Conservation (phyloP, 2,113 vertebrate genomes). For the Cynoglossus semilaevis region DNA sequence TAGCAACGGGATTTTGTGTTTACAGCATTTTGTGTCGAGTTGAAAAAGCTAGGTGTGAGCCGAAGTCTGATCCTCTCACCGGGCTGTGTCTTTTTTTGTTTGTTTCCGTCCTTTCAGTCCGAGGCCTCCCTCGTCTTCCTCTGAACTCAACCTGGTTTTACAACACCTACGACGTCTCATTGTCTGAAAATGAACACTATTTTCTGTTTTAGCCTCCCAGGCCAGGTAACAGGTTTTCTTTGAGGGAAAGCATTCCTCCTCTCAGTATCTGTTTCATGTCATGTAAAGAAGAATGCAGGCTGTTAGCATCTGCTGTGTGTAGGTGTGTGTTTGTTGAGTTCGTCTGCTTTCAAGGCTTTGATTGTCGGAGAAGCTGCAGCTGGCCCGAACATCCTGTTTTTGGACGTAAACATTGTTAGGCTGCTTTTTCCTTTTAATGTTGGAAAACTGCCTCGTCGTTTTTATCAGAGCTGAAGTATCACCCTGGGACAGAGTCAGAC, state of each 20-base stretch:
- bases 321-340: constrained; percentile 32
- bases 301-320: background rate
- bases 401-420: constrained; percentile 58
- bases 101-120: constrained; percentile 8
- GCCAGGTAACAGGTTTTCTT: constrained; percentile 27
- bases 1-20: constrained; percentile 55
- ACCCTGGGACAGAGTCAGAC: constrained; percentile 14
- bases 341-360: constrained; percentile 49
- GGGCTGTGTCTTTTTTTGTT: background rate
- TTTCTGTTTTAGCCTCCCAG: constrained; percentile 11
- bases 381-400: constrained; percentile 69
- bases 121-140: constrained; percentile 6
- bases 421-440: constrained; percentile 41
- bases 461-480: constrained; percentile 13
- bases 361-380: constrained; percentile 53
- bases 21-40: constrained; percentile 49
- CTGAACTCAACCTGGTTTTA: constrained; percentile 2
- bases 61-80: constrained; percentile 9
- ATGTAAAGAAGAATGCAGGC: background rate
- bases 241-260: background rate
- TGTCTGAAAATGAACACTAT: background rate
- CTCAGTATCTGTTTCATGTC: constrained; percentile 13
- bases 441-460: constrained; percentile 37
- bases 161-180: constrained; percentile 3
- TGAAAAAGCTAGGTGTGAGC: constrained; percentile 31